Conservation (phyloP, 1,140 invertebrate genomes). For the Aphidius gifuensis region DNA sequence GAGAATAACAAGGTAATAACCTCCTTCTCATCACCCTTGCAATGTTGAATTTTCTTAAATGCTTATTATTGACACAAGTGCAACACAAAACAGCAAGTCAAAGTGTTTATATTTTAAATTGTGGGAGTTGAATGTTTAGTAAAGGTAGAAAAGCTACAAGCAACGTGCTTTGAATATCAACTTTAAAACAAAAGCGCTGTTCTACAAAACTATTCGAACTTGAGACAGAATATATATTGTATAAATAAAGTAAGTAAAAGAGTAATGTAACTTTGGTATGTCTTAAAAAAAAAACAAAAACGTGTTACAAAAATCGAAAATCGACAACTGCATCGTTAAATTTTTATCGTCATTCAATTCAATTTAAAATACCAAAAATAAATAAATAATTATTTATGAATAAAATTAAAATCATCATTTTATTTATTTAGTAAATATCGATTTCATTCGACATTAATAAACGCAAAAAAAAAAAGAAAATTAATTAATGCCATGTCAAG, state of each 20-base stretch:
- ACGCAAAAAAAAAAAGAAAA: neutral
- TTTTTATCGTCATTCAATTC: constrained; percentile 3
- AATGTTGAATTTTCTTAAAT: too few species aligned
- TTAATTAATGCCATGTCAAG: neutral
- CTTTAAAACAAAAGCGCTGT: neutral
- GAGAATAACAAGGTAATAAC: too few species aligned
- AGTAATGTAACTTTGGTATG: constrained; percentile 18
- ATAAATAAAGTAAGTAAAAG: neutral
- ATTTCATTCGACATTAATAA: constrained; percentile 16
- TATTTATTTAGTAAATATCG: neutral
- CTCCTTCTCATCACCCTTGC: too few species aligned
- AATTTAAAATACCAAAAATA: neutral
- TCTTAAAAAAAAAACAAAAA: neutral
- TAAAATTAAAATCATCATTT: too few species aligned
- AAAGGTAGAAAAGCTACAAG: constrained; percentile 1
- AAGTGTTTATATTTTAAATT: neutral
- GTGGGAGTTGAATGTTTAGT: neutral
- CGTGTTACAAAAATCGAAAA: neutral
- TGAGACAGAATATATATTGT: constrained; percentile 12
- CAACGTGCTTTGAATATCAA: constrained; percentile 16
- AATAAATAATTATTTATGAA: too few species aligned
- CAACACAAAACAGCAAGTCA: too few species aligned
- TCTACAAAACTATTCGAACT: constrained; percentile 19
- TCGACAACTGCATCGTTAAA: constrained; percentile 17
- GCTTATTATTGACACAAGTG: too few species aligned